Evolutionary conservation across 2,888 invertebrate species (phyloP), one percentile per base, ranked within the genome.

Genomic region (Melieria picta): DNA sequence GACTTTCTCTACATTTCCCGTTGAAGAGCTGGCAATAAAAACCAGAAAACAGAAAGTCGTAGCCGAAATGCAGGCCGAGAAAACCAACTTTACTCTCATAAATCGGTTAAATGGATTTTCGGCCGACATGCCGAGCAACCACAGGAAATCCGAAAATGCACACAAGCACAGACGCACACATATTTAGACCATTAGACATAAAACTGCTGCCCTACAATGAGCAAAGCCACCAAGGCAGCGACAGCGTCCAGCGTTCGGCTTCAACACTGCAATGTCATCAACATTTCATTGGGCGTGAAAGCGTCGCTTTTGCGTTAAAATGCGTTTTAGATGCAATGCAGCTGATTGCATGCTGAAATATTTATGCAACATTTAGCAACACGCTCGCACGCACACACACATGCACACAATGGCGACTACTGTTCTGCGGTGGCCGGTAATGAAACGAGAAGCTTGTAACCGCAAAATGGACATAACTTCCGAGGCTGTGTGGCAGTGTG

Each of bases 261-360:
- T 3, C 30, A 30, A 30, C 30, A 30, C 30, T 30, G 30, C 30
- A 50, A 16, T 67, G 60, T 43, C 50, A 67, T 67, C 60, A 67
- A 67, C 67, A 60, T 60, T 67, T 67, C 43, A 67, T 67, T 67
- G 9, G 67, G 60, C 60, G 67, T 57, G 48, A 58, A 67, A 67
- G 60, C 42, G 50, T 30, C 45, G 43, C 50, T 43, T n/a, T 45
- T 16, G 64, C 48, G 5, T 9, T 6, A 52, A 13, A 50, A 48
- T 7, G 60, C 13, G 13, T 16, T 60, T 67, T n/a, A 67, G 67
- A 67, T 67, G 67, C 60, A 61, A 52, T 45, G 52, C 50, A 46
- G 30, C 67, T 52, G 67, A 60, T 67, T 67, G 13, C 52, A 61
- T 43, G 57, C 58, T 58, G 58, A 66, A 58, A 67, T 60, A 30